A percentile compares a stretch with the other conserved stretches of the same genome.
phyloP scores from a whole-genome alignment of 2,888 invertebrate genomes.

The Agrenia bidenticulata region DNA sequence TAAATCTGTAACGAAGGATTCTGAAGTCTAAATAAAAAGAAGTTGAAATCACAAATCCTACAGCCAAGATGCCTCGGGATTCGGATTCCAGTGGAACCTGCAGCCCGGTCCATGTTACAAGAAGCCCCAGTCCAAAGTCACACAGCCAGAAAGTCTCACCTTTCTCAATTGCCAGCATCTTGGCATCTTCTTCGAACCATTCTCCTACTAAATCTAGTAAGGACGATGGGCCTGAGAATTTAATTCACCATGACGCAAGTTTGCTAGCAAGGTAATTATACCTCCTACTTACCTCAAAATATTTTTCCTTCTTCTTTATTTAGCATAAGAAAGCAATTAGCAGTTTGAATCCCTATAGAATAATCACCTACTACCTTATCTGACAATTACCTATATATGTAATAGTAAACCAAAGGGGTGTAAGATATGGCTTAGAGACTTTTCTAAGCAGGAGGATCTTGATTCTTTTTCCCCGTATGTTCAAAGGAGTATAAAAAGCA shows the following conservation, averaged over 20 bases:
- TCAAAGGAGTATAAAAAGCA: no score
- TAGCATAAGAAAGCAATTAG: no score
- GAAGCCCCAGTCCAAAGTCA: conserved; percentile 52
- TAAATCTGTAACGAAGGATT: no score
- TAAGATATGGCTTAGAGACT: background rate
- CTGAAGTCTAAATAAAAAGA: no score
- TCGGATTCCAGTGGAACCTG: conserved; percentile 52
- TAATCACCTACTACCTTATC: no score
- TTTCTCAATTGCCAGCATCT: conserved; percentile 53
- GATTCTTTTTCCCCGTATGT: no score
- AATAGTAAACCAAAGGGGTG: background rate
- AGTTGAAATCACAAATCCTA: no score
- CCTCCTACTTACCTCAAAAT: no score
- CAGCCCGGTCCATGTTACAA: conserved; percentile 52
- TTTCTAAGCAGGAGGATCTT: background rate
- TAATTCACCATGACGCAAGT: conserved; percentile 51
- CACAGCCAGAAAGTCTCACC: conserved; percentile 49
- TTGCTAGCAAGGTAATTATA: conserved; percentile 50
- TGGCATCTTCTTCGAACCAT: conserved; percentile 50
- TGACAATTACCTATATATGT: no score
- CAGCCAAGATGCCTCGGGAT: conserved; percentile 50
- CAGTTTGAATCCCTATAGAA: no score
- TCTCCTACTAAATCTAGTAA: conserved; percentile 43
- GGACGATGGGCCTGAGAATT: conserved; percentile 45
- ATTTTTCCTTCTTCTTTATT: no score